Base-by-base conservation (phyloP, 2,888 invertebrate genomes). In the Ornithoptera priamus region DNA sequence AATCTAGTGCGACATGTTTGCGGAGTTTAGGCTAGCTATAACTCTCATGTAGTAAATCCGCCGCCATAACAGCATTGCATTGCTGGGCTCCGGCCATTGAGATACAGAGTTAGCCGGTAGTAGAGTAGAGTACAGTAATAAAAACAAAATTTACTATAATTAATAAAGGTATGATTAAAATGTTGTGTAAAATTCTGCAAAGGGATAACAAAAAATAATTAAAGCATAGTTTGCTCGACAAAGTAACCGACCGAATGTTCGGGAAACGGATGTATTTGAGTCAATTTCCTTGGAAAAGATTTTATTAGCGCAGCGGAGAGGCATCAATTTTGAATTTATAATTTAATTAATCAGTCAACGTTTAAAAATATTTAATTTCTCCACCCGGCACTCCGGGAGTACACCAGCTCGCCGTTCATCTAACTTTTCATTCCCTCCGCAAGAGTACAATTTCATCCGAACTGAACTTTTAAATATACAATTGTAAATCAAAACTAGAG, bases 301-400 rank as follows among this genome's bases (percentile, higher is more conserved):
- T 69, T 69, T 69, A 69, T 69, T 84, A 82, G 77, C 81, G 80
- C 81, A 80, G 83, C 81, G 76, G 81, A 79, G 81, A 74, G 75
- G 78, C 84, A 86, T 87, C 84, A 82, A 88, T 88, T 87, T 80
- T 78, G 85, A 86, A 88, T 87, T 86, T 78, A 84, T 86, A 86
- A 88, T 86, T 88, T 85, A 86, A 88, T 89, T 85, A 86, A 77
- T 80, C 78, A 73, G 78, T 78, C 77, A 71, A 73, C 75, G 67
- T 69, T 72, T 73, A 81, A 78, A 82, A 85, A 85, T 85, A 81
- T 87, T 86, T 84, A 84, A 85, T 84, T 85, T 83, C 75, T 71
- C 73, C 68, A 76, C 74, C 75, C 75, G 75, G 79, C 78, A 80
- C 79, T 76, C 75, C 72, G 73, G 72, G 73, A 78, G 77, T 77